Percentiles rank a stretch among this genome's conserved stretches.
Conservation (phyloP, 2,888 invertebrate species). For the Mylabris sibirica region DNA sequence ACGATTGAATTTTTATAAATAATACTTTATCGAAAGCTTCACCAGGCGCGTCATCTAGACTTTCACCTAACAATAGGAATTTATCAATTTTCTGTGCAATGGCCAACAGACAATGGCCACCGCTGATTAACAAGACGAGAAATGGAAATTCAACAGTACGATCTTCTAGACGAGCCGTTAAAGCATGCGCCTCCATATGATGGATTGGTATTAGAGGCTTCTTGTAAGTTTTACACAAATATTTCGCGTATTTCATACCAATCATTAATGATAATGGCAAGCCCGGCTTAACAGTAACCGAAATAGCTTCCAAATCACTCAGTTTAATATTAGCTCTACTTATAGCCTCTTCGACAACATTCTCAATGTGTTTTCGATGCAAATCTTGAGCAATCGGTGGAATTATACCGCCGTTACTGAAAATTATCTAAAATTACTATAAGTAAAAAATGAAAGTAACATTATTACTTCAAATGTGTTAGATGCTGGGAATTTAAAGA, state of each 20-base stretch:
- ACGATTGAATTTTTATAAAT: not conserved
- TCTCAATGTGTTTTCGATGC: conserved; percentile 80
- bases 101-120: conserved; percentile 88
- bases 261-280: conserved; percentile 78
- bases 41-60: conserved; percentile 88
- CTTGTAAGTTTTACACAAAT: conserved; percentile 69
- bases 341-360: conserved; percentile 75
- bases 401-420: conserved; percentile 86
- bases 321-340: conserved; percentile 66
- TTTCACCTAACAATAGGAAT: conserved; percentile 81
- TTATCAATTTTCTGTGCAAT: conserved; percentile 76
- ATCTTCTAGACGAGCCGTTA: conserved; percentile 81
- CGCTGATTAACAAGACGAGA: conserved; percentile 88
- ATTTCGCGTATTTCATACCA: conserved; percentile 84
- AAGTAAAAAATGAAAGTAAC: not conserved
- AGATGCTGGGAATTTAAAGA: conserved; percentile 81
- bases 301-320: conserved; percentile 83
- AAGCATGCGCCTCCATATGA: conserved; percentile 99
- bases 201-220: conserved; percentile 95
- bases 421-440: conserved; percentile 27
- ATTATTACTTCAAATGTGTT: conserved; percentile 73
- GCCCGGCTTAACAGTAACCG: conserved; percentile 90
- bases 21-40: conserved; percentile 90
- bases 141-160: conserved; percentile 82
- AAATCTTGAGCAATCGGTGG: conserved; percentile 85